phyloP scores from a whole-genome alignment of 2,888 invertebrate genomes.

The Megamerina dolium region DNA sequence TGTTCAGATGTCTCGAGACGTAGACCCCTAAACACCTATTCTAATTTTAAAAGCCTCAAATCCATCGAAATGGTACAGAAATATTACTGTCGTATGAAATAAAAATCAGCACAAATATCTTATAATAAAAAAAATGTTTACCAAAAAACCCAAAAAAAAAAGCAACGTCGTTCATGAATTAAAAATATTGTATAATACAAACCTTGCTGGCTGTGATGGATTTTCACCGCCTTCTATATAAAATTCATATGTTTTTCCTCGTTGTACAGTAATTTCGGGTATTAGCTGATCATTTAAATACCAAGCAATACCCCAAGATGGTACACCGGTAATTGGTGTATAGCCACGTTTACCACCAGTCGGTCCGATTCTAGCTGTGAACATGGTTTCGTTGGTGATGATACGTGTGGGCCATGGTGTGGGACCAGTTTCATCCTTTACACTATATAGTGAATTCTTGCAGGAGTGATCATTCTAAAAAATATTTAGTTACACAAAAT shows the following conservation, averaged over 20 bases:
- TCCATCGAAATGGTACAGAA: neutral
- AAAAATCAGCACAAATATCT: too few species aligned
- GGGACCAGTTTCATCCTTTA: slow-evolving; percentile 56
- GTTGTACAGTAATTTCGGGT: slow-evolving; percentile 81
- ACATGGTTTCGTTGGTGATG: slow-evolving; percentile 56
- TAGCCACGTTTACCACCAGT: slow-evolving; percentile 78
- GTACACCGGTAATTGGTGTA: slow-evolving; percentile 70
- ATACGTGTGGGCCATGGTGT: slow-evolving; percentile 68
- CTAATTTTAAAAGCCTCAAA: too few species aligned
- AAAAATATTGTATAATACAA: slow-evolving; percentile 22
- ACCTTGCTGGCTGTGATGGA: slow-evolving; percentile 70
- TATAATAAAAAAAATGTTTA: neutral
- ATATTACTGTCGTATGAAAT: neutral
- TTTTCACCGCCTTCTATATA: slow-evolving; percentile 80
- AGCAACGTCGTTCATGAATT: neutral
- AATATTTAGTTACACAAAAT: neutral
- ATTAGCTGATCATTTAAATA: slow-evolving; percentile 86
- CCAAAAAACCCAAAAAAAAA: neutral
- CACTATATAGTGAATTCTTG: slow-evolving; percentile 59
- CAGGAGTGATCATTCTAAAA: slow-evolving; percentile 65
- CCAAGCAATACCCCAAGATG: slow-evolving; percentile 89
- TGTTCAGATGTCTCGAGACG: too few species aligned
- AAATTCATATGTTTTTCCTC: slow-evolving; percentile 82
- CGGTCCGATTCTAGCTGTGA: slow-evolving; percentile 76
- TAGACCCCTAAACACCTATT: too few species aligned